Evolutionary conservation across 2,113 vertebrate genomes (phyloP).

Genomic region (Oreotrochilus melanogaster): DNA sequence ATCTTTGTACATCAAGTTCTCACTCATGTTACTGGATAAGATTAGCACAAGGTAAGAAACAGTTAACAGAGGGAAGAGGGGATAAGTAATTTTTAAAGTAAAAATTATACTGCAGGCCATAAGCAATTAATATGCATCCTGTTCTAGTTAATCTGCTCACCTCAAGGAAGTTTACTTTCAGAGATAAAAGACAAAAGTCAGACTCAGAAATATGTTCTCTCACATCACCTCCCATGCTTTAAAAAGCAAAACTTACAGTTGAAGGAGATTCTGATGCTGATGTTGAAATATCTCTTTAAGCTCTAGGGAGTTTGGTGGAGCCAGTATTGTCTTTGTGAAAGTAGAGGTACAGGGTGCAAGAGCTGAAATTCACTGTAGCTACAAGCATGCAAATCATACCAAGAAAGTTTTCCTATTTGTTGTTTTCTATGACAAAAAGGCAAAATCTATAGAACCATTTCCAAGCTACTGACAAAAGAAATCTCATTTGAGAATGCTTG

Average conservation of each 20-base stretch:
- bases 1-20: slow-evolving; percentile 23
- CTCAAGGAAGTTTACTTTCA: slow-evolving; percentile 40
- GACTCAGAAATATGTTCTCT: slow-evolving; percentile 4
- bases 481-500: neutral
- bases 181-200: slow-evolving; percentile 17
- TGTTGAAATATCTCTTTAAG: neutral
- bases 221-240: neutral
- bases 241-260: neutral
- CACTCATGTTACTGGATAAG: neutral
- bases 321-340: neutral
- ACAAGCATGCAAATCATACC: neutral
- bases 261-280: neutral
- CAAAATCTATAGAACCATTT: neutral
- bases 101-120: neutral
- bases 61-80: neutral
- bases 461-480: neutral
- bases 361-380: neutral
- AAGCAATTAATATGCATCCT: neutral
- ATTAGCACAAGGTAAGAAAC: neutral
- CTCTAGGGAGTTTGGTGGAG: neutral
- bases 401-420: neutral
- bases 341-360: neutral
- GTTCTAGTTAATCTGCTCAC: neutral
- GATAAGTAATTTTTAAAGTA: neutral
- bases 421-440: neutral